Percentiles rank a stretch among this genome's conserved stretches.
Evolutionary conservation across 2,888 invertebrate species (phyloP).

Genomic region (Folsomia candida): DNA sequence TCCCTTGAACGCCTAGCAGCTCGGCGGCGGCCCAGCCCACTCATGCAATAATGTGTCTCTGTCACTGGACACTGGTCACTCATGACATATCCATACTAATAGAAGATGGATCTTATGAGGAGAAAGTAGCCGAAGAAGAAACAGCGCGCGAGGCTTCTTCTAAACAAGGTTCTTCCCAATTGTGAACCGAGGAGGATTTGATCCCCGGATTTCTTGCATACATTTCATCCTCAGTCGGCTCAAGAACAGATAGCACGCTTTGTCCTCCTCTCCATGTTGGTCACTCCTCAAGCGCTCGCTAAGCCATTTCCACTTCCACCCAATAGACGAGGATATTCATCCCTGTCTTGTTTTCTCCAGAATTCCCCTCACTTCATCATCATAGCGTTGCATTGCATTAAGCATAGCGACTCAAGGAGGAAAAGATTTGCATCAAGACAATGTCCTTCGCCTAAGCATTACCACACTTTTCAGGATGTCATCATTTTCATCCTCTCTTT

Average conservation of each 20-base stretch:
- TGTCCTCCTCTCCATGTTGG: neutral
- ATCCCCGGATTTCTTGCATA: constrained; percentile 11
- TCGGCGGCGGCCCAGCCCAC: constrained; percentile 23
- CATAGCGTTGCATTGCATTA: constrained; percentile 50
- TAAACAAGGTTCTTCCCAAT: constrained; percentile 12
- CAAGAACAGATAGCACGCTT: neutral
- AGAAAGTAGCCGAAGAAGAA: constrained; percentile 5
- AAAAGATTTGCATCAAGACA: constrained; percentile 37
- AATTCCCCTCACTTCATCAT: constrained; percentile 45
- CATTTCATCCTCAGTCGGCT: no score
- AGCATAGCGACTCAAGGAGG: constrained; percentile 34
- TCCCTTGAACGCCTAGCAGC: constrained; percentile 42
- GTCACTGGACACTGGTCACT: constrained; percentile 34
- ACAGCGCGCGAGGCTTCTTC: constrained; percentile 4
- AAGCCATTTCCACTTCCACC: constrained; percentile 16
- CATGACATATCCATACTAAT: neutral
- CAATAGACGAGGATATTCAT: constrained; percentile 10
- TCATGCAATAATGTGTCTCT: constrained; percentile 49
- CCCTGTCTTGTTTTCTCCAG: constrained; percentile 21
- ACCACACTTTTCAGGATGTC: constrained; percentile 50
- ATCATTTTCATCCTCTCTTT: constrained; percentile 44
- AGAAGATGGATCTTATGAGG: neutral
- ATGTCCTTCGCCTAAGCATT: constrained; percentile 41
- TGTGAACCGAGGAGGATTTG: constrained; percentile 17
- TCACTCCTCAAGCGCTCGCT: neutral